Evolutionary conservation across 2,113 vertebrate genomes (phyloP).

Genomic region (Pteronura brasiliensis): DNA sequence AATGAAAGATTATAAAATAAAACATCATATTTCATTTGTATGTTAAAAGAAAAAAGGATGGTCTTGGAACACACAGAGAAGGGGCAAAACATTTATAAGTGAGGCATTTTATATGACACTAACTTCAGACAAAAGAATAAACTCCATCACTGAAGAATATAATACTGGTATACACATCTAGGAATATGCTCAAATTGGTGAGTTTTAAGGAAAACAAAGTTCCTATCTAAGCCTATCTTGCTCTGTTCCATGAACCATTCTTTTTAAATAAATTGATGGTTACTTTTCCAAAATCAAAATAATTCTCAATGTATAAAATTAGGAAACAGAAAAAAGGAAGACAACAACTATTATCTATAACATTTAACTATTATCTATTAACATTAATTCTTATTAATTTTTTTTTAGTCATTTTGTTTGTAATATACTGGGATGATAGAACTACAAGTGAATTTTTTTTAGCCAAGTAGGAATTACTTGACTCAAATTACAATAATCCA

Average conservation of each 20-base stretch:
- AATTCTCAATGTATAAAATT: neutral
- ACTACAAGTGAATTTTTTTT: neutral
- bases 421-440: neutral
- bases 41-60: neutral
- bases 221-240: neutral
- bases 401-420: neutral
- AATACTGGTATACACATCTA: neutral
- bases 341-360: neutral
- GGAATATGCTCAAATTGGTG: neutral
- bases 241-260: neutral
- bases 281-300: neutral
- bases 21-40: neutral
- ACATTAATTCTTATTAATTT: neutral
- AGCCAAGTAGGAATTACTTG: neutral
- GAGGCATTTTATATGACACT: neutral
- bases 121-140: slow-evolving; percentile 18
- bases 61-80: neutral
- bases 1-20: slow-evolving; percentile 5
- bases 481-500: neutral
- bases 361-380: too few species aligned
- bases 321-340: neutral
- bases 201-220: neutral
- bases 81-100: neutral
- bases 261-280: neutral
- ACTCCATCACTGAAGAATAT: neutral